Conservation (phyloP, 37 sponge, comb jelly and placozoan species). For the Amphimedon queenslandica region DNA sequence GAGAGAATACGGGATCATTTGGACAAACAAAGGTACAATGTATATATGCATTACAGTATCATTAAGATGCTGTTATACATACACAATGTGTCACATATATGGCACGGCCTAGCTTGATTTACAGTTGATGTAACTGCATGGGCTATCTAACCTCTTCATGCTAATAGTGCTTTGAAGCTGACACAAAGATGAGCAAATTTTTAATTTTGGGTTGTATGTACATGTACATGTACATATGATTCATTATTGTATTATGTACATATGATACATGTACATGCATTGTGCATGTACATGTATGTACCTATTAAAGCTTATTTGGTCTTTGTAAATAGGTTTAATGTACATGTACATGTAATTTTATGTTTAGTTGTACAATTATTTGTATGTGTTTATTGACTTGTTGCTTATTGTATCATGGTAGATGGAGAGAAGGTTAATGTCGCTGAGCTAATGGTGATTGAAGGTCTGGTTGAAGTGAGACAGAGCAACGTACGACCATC, state of each 20-base stretch:
- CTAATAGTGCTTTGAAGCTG: no score
- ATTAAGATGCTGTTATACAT: not conserved
- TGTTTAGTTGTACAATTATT: not conserved
- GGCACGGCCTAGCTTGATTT: not conserved
- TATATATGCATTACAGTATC: no score
- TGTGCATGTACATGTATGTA: not conserved
- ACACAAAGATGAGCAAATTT: no score
- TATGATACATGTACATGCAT: not conserved
- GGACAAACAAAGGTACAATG: slow-evolving; percentile 31
- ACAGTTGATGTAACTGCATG: not conserved
- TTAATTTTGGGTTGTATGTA: no score
- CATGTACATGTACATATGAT: no score
- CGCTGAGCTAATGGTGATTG: slow-evolving; percentile 44
- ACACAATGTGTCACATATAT: not conserved
- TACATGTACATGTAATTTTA: not conserved
- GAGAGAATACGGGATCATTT: slow-evolving; percentile 50
- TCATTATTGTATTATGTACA: not conserved
- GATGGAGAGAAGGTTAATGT: slow-evolving; percentile 38
- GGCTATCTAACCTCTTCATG: not conserved
- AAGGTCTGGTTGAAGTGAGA: slow-evolving; percentile 68
- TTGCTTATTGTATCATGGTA: slow-evolving; percentile 1
- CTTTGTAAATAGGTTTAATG: not conserved
- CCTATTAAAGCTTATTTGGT: not conserved
- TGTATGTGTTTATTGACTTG: slow-evolving; percentile 6
- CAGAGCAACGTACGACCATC: slow-evolving; percentile 26